Evolutionary conservation across 2,113 vertebrate genomes (phyloP).

Genomic region (Gopherus flavomarginatus): DNA sequence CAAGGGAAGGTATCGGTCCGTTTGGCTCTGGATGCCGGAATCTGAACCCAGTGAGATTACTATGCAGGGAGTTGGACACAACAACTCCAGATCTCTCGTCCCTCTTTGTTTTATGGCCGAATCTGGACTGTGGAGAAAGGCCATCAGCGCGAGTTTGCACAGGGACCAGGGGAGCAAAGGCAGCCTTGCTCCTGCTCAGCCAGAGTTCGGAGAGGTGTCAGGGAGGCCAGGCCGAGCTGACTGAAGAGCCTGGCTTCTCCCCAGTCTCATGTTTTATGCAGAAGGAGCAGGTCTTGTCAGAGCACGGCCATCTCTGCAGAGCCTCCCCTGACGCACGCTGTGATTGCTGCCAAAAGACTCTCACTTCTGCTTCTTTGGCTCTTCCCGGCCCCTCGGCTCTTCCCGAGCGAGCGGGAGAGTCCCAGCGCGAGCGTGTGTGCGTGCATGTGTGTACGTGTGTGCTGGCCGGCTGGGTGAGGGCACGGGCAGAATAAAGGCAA

Average conservation of each 20-base stretch:
- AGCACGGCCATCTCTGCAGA: background rate
- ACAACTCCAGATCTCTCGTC: conserved; percentile 55
- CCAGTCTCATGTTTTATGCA: conserved; percentile 72
- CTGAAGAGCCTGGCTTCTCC: conserved; percentile 24
- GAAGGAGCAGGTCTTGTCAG: conserved; percentile 68
- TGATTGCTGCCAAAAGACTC: conserved; percentile 81
- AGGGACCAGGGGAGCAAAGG: conserved; percentile 75
- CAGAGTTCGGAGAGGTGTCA: background rate
- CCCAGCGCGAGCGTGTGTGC: conserved; percentile 61
- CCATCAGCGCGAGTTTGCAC: conserved; percentile 81
- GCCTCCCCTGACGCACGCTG: conserved; percentile 74
- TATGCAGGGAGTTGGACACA: conserved; percentile 69
- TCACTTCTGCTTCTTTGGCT: conserved; percentile 60
- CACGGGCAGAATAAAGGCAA: conserved; percentile 84
- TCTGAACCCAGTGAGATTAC: conserved; percentile 58
- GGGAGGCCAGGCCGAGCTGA: conserved; percentile 5
- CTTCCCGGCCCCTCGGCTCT: conserved; percentile 63
- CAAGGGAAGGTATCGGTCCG: conserved; percentile 69
- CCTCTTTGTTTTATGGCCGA: conserved; percentile 61
- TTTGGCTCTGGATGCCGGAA: conserved; percentile 73
- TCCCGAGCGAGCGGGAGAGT: conserved; percentile 66
- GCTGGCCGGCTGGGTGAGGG: conserved; percentile 75
- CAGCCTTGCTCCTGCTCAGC: conserved; percentile 44
- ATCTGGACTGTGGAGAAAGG: conserved; percentile 66
- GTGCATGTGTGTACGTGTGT: conserved; percentile 67